phyloP scores from a whole-genome alignment of 2,888 invertebrate genomes.

The Aradus depressus region DNA sequence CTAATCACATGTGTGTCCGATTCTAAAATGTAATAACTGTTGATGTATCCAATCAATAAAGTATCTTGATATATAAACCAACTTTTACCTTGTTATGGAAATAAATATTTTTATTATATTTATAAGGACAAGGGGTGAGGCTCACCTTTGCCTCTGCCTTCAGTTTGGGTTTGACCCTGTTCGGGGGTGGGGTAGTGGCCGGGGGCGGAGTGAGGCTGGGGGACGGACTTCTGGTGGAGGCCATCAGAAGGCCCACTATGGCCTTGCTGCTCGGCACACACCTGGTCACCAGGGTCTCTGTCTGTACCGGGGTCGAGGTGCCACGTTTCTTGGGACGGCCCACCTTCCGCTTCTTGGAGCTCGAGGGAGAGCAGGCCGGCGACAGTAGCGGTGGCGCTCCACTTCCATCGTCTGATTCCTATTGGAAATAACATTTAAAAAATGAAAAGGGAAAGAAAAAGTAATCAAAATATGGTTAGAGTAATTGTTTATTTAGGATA shows the following conservation, averaged over 20 bases:
- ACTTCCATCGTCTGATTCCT: conserved; percentile 16
- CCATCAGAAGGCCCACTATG: conserved; percentile 22
- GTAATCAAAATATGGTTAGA: background rate
- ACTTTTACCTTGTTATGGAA: background rate
- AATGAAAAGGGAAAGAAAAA: background rate
- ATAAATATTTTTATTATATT: conserved; percentile 1
- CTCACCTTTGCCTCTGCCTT: conserved; percentile 54
- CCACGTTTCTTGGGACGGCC: conserved; percentile 59
- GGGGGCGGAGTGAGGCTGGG: background rate
- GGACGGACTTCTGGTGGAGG: conserved; percentile 45
- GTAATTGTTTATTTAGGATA: background rate
- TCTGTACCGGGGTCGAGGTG: conserved; percentile 41
- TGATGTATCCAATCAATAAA: too few species aligned
- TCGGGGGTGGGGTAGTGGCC: conserved; percentile 21
- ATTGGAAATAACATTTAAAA: conserved; percentile 4
- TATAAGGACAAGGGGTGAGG: too few species aligned
- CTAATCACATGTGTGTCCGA: too few species aligned
- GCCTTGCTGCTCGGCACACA: conserved; percentile 41
- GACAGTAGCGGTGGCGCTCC: conserved; percentile 23
- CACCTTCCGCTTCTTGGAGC: conserved; percentile 67
- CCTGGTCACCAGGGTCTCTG: conserved; percentile 73
- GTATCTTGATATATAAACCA: background rate
- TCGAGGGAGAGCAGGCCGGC: conserved; percentile 20
- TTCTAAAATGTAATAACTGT: too few species aligned
- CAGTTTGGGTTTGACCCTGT: conserved; percentile 57